Percentiles rank a stretch among this genome's conserved stretches.
phyloP scores from a whole-genome alignment of 2,888 invertebrate species.

The Archips crataeganus region DNA sequence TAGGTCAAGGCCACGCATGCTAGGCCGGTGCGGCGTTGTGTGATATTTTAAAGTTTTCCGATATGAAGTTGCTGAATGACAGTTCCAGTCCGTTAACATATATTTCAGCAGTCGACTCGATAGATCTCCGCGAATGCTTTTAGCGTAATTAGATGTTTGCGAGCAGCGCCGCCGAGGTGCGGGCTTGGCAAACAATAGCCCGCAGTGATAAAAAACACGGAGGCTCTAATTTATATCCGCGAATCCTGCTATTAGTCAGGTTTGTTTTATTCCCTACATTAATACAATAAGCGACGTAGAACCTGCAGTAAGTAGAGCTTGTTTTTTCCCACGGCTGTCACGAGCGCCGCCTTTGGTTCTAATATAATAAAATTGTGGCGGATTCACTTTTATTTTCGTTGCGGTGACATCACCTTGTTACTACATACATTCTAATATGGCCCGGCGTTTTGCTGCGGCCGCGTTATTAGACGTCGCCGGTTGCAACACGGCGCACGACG shows the following conservation, averaged over 20 bases:
- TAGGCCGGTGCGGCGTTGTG: conserved; percentile 24
- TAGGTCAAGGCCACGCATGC: conserved; percentile 71
- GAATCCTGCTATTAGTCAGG: background rate
- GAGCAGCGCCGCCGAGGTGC: conserved; percentile 13
- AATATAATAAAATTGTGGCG: conserved; percentile 26
- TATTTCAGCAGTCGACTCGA: conserved; percentile 27
- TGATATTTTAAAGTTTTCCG: conserved; percentile 39
- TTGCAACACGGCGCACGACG: conserved; percentile 23
- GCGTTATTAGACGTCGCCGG: conserved; percentile 22
- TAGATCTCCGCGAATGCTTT: conserved; percentile 23
- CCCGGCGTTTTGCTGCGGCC: conserved; percentile 12
- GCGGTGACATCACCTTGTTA: conserved; percentile 58
- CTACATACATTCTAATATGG: conserved; percentile 42
- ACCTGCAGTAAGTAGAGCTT: conserved; percentile 7
- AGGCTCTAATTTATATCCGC: conserved; percentile 5
- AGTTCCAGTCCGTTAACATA: conserved; percentile 52
- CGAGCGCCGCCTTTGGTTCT: conserved; percentile 5
- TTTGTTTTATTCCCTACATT: background rate
- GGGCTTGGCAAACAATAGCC: conserved; percentile 10
- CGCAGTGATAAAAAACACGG: background rate
- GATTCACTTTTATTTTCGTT: conserved; percentile 60
- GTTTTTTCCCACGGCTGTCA: conserved; percentile 29
- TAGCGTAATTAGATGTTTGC: conserved; percentile 31
- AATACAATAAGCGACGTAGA: conserved; percentile 1
- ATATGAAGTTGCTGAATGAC: conserved; percentile 48